Evolutionary conservation across 2,113 vertebrate genomes (phyloP), one percentile per base, ranked within the genome.

Genomic region (Gavialis gangeticus): DNA sequence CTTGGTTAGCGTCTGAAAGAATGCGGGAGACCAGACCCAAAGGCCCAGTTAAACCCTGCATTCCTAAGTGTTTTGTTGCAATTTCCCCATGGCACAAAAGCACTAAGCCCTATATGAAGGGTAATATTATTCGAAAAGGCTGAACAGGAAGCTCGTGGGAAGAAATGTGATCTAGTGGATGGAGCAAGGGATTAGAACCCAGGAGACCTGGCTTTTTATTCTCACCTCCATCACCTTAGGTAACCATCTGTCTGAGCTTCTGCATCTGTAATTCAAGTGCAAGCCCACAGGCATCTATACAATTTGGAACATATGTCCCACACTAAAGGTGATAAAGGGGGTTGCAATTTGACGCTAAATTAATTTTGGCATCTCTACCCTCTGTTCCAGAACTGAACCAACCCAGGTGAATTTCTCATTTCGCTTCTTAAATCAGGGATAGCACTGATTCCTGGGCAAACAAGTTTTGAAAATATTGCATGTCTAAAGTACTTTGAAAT

Each of bases 261-360:
- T 21, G 30, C 67, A 37, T 11, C 14, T 3, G 54, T 3, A 1
- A 60, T 0, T 0, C 54, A 1, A 0, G 54, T 28, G 46, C 25
- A 28, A n/a, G 28, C 1, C 63, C 21, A 18, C 30, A 28, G 27
- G 46, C 4, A 62, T 28, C 62, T 57, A 57, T 75, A 37, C 1
- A 5, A 37, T 30, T 69, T 69, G 66, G 21, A 27, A 69, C 17
- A 37, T 12, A 4, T 34, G 37, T 71, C 30, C 34, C 10, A 19
- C n/a, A 34, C 30, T 12, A 14, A 4, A 71, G 34, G 19, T 9
- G 22, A 37, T 10, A 13, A 37, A 22, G 34, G 37, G 22, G 34
- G 19, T 60, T 22, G 21, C 21, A 30, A 13, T 34, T 3, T 24
- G 22, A 37, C 21, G 30, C 12, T 21, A 71, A 34, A 17, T 4